These are phyloP conservation scores for Folsomia manolachei DNA, from an alignment of 2,888 invertebrate genomes.

Conservation along the genomic window DNA sequence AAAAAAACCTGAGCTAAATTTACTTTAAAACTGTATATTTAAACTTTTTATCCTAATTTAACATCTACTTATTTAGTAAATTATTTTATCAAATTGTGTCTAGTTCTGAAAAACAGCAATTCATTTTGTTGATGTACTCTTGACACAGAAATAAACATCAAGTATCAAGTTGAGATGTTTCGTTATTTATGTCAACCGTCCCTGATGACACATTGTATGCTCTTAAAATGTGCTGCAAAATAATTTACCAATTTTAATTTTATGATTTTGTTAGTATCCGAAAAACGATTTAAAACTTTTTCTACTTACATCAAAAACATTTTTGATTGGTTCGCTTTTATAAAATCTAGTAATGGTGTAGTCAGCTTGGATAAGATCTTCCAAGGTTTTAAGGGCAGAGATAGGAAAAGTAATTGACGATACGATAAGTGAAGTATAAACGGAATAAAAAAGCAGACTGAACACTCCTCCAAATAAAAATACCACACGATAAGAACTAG, in stretches of 20 bases:
- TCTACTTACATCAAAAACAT: background rate
- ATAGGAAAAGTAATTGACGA: background rate
- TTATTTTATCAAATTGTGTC: too few relatives aligned
- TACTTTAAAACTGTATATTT: too few relatives aligned
- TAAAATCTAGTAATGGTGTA: background rate
- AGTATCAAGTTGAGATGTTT: background rate
- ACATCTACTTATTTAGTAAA: too few relatives aligned
- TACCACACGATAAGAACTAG: background rate
- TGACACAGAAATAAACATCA: too few relatives aligned
- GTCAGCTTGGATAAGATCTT: background rate
- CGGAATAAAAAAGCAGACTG: background rate
- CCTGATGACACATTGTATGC: background rate
- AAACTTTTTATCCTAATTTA: too few relatives aligned
- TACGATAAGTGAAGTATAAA: background rate
- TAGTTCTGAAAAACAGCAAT: too few relatives aligned
- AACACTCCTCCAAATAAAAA: conserved; percentile 1
- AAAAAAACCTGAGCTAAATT: too few relatives aligned
- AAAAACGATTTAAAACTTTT: too few relatives aligned
- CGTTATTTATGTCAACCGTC: background rate
- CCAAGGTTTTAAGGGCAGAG: background rate
- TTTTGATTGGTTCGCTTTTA: background rate
- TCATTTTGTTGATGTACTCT: too few relatives aligned
- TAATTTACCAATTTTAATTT: background rate
- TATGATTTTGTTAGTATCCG: too few relatives aligned
- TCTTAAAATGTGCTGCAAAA: background rate